A percentile compares a stretch with the other conserved stretches of the same genome.
Conservation (phyloP, 2,797 vertebrate genomes). For the Thamnophis elegans region DNA sequence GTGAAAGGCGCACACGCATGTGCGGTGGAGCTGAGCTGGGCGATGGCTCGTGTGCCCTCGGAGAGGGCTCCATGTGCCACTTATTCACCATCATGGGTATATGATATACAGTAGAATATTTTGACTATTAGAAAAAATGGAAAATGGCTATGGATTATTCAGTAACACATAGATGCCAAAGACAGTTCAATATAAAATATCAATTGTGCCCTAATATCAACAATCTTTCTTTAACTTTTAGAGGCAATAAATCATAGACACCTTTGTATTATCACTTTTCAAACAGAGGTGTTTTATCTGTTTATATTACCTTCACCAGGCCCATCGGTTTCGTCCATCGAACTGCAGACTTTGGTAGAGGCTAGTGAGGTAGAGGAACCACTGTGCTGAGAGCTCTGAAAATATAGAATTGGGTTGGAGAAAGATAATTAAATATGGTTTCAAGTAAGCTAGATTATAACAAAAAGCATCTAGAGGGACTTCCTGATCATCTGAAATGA, state of each 20-base stretch:
- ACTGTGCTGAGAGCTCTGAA: constrained; percentile 92
- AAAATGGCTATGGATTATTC: neutral
- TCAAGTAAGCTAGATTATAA: neutral
- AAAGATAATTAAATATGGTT: constrained; percentile 36
- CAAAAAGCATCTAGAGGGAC: neutral
- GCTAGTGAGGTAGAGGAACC: constrained; percentile 95
- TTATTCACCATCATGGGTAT: too few relatives aligned
- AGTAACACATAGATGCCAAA: neutral
- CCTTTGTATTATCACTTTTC: constrained; percentile 32
- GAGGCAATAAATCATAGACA: neutral
- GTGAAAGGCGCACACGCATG: too few relatives aligned
- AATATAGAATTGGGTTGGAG: constrained; percentile 42
- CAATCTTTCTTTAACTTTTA: constrained; percentile 44
- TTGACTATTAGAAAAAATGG: neutral
- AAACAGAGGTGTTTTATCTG: neutral
- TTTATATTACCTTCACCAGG: constrained; percentile 80
- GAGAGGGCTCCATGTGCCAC: too few relatives aligned
- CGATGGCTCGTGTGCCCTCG: too few relatives aligned
- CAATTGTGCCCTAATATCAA: neutral
- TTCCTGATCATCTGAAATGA: neutral
- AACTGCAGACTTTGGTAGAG: constrained; percentile 97
- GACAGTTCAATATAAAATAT: neutral
- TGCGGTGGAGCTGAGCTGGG: too few relatives aligned
- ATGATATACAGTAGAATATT: neutral
- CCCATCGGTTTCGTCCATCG: constrained; percentile 95